Evolutionary conservation across 2,113 vertebrate genomes (phyloP).

Genomic region (Copsychus sechellarum): DNA sequence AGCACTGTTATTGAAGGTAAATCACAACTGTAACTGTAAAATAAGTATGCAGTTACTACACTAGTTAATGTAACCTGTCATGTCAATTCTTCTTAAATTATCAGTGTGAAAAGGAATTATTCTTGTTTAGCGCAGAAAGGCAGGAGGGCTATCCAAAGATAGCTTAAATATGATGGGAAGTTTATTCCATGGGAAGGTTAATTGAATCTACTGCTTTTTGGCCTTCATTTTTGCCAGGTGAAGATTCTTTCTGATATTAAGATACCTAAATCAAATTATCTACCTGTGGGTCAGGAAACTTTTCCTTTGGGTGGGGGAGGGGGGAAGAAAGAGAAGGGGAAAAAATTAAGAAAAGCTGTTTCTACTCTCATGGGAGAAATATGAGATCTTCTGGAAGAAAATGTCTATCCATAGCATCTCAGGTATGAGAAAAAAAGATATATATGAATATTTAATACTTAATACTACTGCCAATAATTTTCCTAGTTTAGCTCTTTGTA

Average conservation of each 20-base stretch:
- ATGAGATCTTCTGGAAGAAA: neutral
- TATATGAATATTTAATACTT: neutral
- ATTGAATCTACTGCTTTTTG: neutral
- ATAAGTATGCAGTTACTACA: neutral
- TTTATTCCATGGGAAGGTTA: neutral
- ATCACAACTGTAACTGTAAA: neutral
- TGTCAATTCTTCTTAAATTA: neutral
- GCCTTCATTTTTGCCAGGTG: neutral
- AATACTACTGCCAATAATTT: neutral
- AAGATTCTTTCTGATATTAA: neutral
- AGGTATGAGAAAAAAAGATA: neutral
- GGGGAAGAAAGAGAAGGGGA: no score
- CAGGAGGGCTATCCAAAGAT: neutral
- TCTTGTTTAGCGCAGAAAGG: neutral
- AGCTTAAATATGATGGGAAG: neutral
- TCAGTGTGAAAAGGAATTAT: neutral
- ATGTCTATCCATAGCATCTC: neutral
- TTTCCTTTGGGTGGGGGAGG: neutral
- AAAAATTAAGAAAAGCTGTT: fast-evolving
- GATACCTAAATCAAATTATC: neutral
- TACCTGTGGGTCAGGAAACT: neutral
- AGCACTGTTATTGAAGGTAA: neutral
- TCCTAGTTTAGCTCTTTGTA: neutral
- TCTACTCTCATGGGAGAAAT: neutral
- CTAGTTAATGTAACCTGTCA: neutral